Evolutionary conservation across 2,888 invertebrate genomes (phyloP).

Genomic region (Drosophila siamana): DNA sequence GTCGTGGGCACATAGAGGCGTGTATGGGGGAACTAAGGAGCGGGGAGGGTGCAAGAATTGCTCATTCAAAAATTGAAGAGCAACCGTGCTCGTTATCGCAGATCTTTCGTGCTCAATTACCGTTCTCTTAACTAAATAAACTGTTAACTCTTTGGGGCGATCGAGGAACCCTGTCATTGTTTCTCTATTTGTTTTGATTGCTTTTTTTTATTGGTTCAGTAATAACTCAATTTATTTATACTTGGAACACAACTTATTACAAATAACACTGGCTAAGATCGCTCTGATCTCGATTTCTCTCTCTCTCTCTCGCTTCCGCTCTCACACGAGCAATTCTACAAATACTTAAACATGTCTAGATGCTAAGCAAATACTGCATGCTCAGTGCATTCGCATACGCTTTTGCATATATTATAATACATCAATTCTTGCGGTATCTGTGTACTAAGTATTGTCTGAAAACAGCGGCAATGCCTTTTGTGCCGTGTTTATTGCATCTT

Average conservation of each 20-base stretch:
- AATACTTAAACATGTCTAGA: neutral
- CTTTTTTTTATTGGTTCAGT: neutral
- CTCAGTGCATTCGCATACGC: neutral
- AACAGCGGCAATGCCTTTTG: neutral
- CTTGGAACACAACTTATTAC: neutral
- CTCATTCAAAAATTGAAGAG: conserved; percentile 13
- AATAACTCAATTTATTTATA: conserved; percentile 23
- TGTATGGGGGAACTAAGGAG: neutral
- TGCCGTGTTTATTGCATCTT: neutral
- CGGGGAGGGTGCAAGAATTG: conserved; percentile 5
- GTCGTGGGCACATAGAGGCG: conserved; percentile 1
- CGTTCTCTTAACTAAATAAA: conserved; percentile 43
- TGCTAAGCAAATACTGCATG: neutral
- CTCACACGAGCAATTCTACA: neutral
- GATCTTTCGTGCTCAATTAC: conserved; percentile 67
- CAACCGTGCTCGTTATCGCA: conserved; percentile 43
- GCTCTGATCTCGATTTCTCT: neutral
- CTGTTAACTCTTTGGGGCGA: conserved; percentile 30
- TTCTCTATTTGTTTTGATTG: conserved; percentile 12
- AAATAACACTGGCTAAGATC: neutral
- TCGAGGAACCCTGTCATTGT: neutral
- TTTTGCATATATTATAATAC: conserved; percentile 1
- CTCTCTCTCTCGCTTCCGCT: neutral
- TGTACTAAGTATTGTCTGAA: too few species aligned
- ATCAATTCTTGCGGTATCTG: neutral